Conservation (phyloP, 2,113 vertebrate genomes). For the Macrotus californicus region DNA sequence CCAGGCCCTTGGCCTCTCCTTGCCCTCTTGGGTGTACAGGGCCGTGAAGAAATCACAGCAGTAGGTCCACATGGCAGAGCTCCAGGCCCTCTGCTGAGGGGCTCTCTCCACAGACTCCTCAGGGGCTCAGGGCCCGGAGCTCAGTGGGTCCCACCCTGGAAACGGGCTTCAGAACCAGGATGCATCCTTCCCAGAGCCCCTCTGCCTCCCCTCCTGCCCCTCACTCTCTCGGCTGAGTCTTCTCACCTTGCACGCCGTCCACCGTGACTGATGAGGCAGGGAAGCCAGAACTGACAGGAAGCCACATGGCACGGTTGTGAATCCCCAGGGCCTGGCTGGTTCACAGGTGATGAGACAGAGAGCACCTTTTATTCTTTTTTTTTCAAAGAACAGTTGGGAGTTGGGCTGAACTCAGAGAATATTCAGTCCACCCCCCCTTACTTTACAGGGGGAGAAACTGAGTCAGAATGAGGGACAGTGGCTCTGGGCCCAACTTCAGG, state of each 20-base stretch:
- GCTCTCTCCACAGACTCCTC: background rate
- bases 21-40: background rate
- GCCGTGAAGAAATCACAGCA: background rate
- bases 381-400: background rate
- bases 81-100: background rate
- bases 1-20: background rate
- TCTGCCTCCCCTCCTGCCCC: too few relatives aligned
- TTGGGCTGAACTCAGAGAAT: background rate
- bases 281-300: background rate
- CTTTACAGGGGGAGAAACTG: background rate
- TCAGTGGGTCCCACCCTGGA: background rate
- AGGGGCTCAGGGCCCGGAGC: too few relatives aligned
- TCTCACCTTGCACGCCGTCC: background rate
- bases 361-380: accelerated
- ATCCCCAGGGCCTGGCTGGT: background rate
- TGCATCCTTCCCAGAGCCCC: background rate
- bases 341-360: accelerated
- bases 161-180: background rate
- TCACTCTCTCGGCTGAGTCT: background rate
- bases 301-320: background rate
- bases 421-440: accelerated
- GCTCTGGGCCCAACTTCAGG: background rate
- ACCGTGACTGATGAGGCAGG: background rate
- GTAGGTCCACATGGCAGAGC: background rate
- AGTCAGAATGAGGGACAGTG: background rate